A percentile compares a stretch with the other conserved stretches of the same genome.
These are phyloP conservation scores for Clanis bilineata DNA, from an alignment of 2,888 invertebrate genomes.

Conservation along the genomic window DNA sequence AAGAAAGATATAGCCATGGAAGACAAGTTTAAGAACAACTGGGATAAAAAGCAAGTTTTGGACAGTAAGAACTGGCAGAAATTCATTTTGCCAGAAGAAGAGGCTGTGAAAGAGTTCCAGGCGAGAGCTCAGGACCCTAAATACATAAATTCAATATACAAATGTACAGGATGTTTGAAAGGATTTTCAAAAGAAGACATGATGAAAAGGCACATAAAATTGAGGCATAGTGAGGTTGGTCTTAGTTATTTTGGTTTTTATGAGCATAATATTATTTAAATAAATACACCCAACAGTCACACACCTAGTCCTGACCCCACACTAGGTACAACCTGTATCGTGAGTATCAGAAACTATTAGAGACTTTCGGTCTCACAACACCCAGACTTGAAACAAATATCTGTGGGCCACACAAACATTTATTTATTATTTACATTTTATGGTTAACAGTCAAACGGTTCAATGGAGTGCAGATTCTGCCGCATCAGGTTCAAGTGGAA, in stretches of 20 bases:
- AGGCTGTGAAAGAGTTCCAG: slow-evolving; percentile 57
- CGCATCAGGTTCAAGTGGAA: slow-evolving; percentile 32
- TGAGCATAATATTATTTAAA: no score
- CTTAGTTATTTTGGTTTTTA: slow-evolving; percentile 15
- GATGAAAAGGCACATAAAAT: slow-evolving; percentile 52
- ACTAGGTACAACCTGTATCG: no score
- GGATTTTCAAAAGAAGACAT: slow-evolving; percentile 64
- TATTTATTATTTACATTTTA: neutral
- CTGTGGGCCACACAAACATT: no score
- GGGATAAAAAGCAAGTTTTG: slow-evolving; percentile 7
- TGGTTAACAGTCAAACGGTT: slow-evolving; percentile 26
- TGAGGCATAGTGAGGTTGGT: slow-evolving; percentile 62
- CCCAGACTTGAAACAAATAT: no score
- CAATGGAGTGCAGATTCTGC: slow-evolving; percentile 31
- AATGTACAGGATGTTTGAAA: slow-evolving; percentile 58
- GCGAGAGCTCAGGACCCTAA: slow-evolving; percentile 46
- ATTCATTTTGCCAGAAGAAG: slow-evolving; percentile 54
- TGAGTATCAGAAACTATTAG: no score
- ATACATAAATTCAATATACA: slow-evolving; percentile 51
- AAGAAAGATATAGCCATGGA: neutral
- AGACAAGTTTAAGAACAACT: neutral
- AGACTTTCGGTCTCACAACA: no score
- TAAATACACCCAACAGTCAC: no score
- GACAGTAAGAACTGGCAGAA: slow-evolving; percentile 50
- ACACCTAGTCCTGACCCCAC: no score